These are phyloP conservation scores for Tetramorium alpestre DNA, from an alignment of 1,140 invertebrate species.

Conservation along the genomic window DNA sequence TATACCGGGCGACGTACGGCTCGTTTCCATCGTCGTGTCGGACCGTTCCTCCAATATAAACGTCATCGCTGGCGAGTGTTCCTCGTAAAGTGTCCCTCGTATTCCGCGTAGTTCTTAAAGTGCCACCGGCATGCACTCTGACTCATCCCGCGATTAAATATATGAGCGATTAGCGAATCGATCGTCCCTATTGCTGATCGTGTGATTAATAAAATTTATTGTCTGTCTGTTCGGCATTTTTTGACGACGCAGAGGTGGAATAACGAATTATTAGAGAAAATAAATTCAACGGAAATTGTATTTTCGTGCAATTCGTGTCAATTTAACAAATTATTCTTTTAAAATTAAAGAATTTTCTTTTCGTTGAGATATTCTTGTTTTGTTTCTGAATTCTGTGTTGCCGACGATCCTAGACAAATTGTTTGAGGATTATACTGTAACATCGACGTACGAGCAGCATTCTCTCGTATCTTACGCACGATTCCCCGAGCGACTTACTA, in stretches of 20 bases:
- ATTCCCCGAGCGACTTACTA: not conserved
- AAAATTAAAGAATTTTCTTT: not conserved
- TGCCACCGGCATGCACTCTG: constrained; percentile 15
- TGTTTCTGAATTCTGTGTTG: not conserved
- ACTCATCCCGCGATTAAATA: constrained; percentile 56
- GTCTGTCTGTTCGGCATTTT: not conserved
- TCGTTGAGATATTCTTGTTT: not conserved
- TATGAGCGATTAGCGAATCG: not conserved
- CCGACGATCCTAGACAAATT: not conserved
- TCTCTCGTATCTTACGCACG: constrained; percentile 35
- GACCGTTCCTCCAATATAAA: constrained; percentile 49
- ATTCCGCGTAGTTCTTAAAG: constrained; percentile 48
- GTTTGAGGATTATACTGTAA: constrained; percentile 1
- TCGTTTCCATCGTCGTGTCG: constrained; percentile 33
- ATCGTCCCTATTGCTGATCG: constrained; percentile 8
- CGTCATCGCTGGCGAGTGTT: constrained; percentile 43
- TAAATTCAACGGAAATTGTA: not conserved
- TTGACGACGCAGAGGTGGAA: not conserved
- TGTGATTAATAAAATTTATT: constrained; percentile 37
- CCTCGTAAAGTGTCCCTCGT: constrained; percentile 61
- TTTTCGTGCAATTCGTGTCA: not conserved
- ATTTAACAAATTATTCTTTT: not conserved
- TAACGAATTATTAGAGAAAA: not conserved
- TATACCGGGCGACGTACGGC: constrained; percentile 10
- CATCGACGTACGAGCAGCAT: not conserved